Base-by-base conservation (phyloP, 23 tunicate genomes). In the Phallusia fumigata region DNA sequence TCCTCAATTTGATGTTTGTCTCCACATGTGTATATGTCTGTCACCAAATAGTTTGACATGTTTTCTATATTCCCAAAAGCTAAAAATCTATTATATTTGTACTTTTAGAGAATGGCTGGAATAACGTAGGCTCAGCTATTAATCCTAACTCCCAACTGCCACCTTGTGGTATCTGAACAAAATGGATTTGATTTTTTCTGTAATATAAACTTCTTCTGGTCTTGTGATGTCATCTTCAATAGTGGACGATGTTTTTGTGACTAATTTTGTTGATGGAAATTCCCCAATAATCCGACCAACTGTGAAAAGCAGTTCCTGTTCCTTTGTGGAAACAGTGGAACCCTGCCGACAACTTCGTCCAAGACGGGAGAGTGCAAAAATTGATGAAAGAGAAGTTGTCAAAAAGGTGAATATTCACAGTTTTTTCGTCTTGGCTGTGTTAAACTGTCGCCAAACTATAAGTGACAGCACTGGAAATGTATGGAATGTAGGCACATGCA, bases 321-420 rank as follows among this genome's bases (percentile, higher is more conserved):
- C 69, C 3, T 1, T 6, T 58, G 28, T 58, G 11, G 69, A 21
- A 24, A 58, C 16, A 6, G 28, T 3, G 69, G 69, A 8, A 58
- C 69, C 69, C 11, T 21, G 69, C 16, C 26, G 69, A 58, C 26
- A 58, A 13, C 13, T 58, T 6, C 26, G 69, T 21, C 69, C 69
- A 58, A 8, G 69, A 58, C 69, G 28, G 16, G 69, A 58, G 28
- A 58, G 69, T 58, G 69, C 69, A 58, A 58, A 58, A 16, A 6
- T 58, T 24, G 69, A 58, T 13, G 69, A 58, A 58, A 22, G 69
- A 24, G 69, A 58, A 58, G 69, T 58, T 58, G 69, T 58, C 11
- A 58, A 58, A 58, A 58, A 58, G 69, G 69, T 58, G 28, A 40
- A 40, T 40, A n/a, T n/a, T n/a, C n/a, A n/a, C n/a, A n/a, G n/a